Conservation (phyloP, 2,113 vertebrate species). For the Pionites leucogaster region DNA sequence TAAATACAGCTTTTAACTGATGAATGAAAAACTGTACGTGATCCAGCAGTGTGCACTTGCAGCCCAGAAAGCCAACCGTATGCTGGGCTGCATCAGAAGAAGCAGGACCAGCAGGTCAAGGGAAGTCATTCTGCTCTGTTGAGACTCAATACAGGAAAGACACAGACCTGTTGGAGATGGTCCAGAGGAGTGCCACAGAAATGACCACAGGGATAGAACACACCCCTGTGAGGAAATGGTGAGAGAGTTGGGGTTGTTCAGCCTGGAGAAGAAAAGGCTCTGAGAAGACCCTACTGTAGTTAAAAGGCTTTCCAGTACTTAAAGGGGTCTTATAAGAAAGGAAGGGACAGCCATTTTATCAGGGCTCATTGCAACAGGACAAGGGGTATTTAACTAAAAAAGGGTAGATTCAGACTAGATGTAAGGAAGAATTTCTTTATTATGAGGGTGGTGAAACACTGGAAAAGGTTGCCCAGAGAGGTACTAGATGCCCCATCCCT, state of each 20-base stretch:
- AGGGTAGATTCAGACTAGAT: not conserved
- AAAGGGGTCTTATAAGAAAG: not conserved
- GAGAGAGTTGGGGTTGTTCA: not conserved
- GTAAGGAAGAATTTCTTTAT: not conserved
- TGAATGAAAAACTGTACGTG: not conserved
- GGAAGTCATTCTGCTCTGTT: not conserved
- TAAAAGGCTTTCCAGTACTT: not conserved
- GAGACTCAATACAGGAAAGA: not conserved
- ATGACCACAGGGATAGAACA: not conserved
- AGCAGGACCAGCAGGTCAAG: not conserved
- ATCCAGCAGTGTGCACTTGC: not conserved
- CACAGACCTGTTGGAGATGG: no score
- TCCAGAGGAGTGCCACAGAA: not conserved
- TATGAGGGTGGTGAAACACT: not conserved
- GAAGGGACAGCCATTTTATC: not conserved
- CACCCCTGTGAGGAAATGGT: not conserved
- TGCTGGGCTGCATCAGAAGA: not conserved
- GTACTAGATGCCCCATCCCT: not conserved
- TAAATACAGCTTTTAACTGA: not conserved
- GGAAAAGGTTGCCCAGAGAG: not conserved
- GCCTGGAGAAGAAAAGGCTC: not conserved
- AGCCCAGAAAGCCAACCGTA: not conserved
- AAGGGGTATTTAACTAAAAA: not conserved
- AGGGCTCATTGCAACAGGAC: not conserved
- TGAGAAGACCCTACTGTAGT: not conserved